A percentile compares a stretch with the other conserved stretches of the same genome.
Evolutionary conservation across 2,888 invertebrate genomes (phyloP).

Genomic region (Ecdyonurus torrentis): DNA sequence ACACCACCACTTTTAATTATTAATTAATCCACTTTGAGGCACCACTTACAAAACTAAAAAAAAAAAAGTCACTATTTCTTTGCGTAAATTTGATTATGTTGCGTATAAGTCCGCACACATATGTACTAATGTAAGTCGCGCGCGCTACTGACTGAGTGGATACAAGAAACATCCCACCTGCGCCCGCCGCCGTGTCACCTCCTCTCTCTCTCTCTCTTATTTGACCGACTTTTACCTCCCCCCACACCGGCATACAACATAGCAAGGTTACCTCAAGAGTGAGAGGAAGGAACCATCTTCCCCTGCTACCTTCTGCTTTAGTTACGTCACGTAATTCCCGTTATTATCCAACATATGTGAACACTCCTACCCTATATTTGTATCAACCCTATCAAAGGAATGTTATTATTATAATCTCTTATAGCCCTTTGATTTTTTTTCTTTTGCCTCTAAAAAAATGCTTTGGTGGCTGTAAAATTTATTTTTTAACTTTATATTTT

Average conservation of each 20-base stretch:
- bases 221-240: constrained; percentile 2
- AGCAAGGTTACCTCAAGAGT: not conserved
- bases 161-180: not conserved
- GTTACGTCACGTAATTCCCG: not conserved
- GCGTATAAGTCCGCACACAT: no score
- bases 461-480: not conserved
- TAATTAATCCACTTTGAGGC: no score
- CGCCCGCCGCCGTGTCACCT: not conserved
- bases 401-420: not conserved
- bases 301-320: not conserved
- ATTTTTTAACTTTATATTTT: not conserved
- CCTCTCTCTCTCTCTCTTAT: not conserved
- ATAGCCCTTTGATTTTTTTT: not conserved
- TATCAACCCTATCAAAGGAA: not conserved
- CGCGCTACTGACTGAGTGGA: not conserved
- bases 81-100: no score
- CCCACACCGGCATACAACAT: not conserved
- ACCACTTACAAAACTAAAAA: no score
- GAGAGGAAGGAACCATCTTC: not conserved
- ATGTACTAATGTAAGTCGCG: no score
- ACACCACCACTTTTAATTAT: no score
- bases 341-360: not conserved
- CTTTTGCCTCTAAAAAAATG: not conserved
- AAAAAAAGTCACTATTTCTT: no score
- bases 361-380: not conserved